Conservation (phyloP, 2,888 invertebrate species). For the Archaeoteleia sp. region DNA sequence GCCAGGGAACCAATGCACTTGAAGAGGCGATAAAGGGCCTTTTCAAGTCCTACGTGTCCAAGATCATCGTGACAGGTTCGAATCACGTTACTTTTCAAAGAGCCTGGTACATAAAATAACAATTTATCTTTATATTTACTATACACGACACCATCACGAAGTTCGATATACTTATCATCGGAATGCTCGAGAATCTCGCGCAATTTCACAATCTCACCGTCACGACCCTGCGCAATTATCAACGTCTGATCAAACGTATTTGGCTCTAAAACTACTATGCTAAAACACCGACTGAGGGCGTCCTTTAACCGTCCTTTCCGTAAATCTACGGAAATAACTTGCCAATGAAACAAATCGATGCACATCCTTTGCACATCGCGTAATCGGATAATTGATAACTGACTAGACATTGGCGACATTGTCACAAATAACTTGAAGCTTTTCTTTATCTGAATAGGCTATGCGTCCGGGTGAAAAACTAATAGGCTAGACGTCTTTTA, state of each 20-base stretch:
- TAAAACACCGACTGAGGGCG: constrained; percentile 31
- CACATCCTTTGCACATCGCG: no score
- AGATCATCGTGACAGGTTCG: constrained; percentile 32
- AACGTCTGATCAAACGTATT: constrained; percentile 29
- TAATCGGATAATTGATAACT: not conserved
- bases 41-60: constrained; percentile 31
- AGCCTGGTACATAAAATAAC: constrained; percentile 30
- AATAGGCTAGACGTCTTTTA: not conserved
- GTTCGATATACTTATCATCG: constrained; percentile 31
- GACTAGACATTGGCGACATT: not conserved
- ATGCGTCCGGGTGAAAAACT: not conserved
- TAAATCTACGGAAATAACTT: no score
- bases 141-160: constrained; percentile 53
- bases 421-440: not conserved
- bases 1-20: constrained; percentile 51
- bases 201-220: constrained; percentile 16
- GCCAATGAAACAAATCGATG: no score
- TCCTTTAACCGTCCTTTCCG: no score
- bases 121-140: constrained; percentile 26
- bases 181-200: constrained; percentile 7
- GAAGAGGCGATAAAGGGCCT: constrained; percentile 29
- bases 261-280: constrained; percentile 23
- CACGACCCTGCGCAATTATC: constrained; percentile 10
- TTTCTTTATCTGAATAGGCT: constrained; percentile 1
- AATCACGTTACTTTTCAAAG: constrained; percentile 24